These are phyloP conservation scores for Bombus affinis DNA, from an alignment of 1,140 invertebrate genomes.

Conservation along the genomic window DNA sequence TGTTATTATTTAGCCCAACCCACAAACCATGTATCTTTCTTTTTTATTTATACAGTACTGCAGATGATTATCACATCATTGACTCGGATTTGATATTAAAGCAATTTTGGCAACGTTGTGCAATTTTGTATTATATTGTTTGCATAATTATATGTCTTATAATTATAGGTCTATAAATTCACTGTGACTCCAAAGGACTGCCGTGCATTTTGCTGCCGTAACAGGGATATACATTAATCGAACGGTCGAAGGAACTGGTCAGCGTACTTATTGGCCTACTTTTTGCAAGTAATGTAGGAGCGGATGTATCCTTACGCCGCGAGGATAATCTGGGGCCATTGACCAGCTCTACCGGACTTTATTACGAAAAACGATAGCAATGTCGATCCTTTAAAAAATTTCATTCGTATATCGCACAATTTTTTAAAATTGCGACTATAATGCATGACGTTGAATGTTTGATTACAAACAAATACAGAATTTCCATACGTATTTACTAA, in stretches of 20 bases:
- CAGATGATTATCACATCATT: too few species aligned
- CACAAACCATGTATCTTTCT: too few species aligned
- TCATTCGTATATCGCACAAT: background rate
- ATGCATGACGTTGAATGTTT: background rate
- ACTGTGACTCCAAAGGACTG: background rate
- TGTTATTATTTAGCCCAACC: too few species aligned
- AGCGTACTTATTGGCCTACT: conserved; percentile 74
- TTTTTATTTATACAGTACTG: too few species aligned
- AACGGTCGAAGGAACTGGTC: conserved; percentile 67
- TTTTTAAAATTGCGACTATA: background rate
- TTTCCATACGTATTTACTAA: too few species aligned
- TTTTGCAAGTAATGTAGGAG: conserved; percentile 59
- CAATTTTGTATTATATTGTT: too few species aligned
- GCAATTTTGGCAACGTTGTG: too few species aligned
- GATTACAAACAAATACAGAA: background rate
- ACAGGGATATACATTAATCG: conserved; percentile 63
- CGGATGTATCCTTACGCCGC: background rate
- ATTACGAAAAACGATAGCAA: conserved; percentile 20
- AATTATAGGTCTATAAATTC: too few species aligned
- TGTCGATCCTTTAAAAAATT: background rate
- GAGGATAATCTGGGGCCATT: conserved; percentile 45
- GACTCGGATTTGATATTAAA: too few species aligned
- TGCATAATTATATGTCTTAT: too few species aligned
- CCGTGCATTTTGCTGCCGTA: conserved; percentile 13
- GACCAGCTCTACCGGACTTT: conserved; percentile 53